phyloP scores from a whole-genome alignment of 1,140 invertebrate species.

The Asobara japonica region DNA sequence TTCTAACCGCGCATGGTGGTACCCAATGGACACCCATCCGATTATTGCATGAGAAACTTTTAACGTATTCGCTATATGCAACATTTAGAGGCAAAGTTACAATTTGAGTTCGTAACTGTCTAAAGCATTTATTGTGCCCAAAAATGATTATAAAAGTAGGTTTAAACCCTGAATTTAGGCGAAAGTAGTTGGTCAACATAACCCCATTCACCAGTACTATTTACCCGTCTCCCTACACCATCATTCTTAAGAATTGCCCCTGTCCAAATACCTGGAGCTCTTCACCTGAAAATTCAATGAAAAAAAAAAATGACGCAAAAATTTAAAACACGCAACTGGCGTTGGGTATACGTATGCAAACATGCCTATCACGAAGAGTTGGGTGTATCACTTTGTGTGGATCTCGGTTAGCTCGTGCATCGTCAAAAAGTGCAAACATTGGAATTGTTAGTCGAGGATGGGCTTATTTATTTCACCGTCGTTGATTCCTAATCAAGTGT shows the following conservation, averaged over 20 bases:
- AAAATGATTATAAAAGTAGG: too few species aligned
- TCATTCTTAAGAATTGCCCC: neutral
- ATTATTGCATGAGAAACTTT: too few species aligned
- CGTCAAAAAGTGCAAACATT: slow-evolving; percentile 5
- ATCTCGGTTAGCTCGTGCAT: neutral
- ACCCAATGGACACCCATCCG: too few species aligned
- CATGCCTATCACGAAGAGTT: neutral
- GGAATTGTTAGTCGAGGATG: neutral
- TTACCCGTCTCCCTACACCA: neutral
- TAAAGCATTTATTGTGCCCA: too few species aligned
- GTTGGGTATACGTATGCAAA: slow-evolving; percentile 1
- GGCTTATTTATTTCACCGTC: slow-evolving; percentile 6
- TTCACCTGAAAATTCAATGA: slow-evolving; percentile 4
- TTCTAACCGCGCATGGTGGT: too few species aligned
- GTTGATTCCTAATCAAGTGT: slow-evolving; percentile 15
- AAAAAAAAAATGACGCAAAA: neutral
- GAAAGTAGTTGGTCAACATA: neutral
- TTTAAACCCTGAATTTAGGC: too few species aligned
- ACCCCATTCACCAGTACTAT: too few species aligned
- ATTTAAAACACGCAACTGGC: neutral
- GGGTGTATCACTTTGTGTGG: neutral
- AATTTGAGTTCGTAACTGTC: too few species aligned
- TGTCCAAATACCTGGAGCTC: neutral
- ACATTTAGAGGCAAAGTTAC: too few species aligned
- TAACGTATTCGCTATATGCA: too few species aligned